Evolutionary conservation across 2,888 invertebrate genomes (phyloP), one percentile per base, ranked within the genome.

Genomic region (Sialis lutaria): DNA sequence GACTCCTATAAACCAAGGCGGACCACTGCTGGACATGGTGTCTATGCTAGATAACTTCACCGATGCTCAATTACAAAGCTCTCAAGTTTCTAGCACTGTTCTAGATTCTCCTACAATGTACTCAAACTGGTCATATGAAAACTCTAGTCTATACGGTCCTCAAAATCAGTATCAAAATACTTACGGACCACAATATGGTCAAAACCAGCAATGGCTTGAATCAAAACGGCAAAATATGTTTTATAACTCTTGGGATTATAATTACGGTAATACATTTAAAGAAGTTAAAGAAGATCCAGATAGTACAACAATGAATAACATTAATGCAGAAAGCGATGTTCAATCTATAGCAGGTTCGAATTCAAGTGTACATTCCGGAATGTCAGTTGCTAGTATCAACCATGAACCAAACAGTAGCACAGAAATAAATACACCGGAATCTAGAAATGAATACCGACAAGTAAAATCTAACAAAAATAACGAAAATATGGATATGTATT

Each of bases 51-150:
- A 82, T 53, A 80, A 79, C 55, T 82, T 82, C 64, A 78, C 77
- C 34, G 81, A 82, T 57, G 79, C 80, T 12, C 85, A 86, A 58
- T 64, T 88, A 33, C 87, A 88, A 64, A 87, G 83, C 59, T 84
- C 85, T 58, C 86, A 86, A 64, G 84, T 86, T 53, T 85, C 87
- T 37, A 87, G 87, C 58, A 88, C 86, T 9, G 86, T 86, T 5
- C 64, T 84, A 55, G 86, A 85, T 59, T 55, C 55, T 35, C 52
- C 52, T 4, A 56, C 58, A 10, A 54, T 54, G 50, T 54, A 54
- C 50, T 47, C 51, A 30, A 52, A 50, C 47, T 55, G 55, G 56
- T 56, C 58, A 53, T 60, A 60, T 54, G 58, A 58, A 48, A 56
- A 53, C 45, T 51, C 53, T 46, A 43, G 43, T 13, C 51, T 52